These are phyloP conservation scores for Diadromus collaris DNA, from an alignment of 2,888 invertebrate genomes.

Conservation along the genomic window DNA sequence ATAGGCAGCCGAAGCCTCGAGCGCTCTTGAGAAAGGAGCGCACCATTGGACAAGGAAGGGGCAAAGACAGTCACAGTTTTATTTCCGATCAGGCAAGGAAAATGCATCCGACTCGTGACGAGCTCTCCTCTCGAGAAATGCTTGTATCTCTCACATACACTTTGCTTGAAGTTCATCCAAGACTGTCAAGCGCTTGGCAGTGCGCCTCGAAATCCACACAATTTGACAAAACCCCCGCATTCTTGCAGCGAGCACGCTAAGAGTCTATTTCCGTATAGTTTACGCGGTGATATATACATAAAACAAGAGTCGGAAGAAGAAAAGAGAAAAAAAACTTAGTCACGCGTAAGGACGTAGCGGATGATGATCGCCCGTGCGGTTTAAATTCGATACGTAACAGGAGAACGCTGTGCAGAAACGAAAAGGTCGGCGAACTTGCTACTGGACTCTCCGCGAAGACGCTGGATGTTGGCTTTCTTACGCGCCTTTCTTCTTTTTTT, in stretches of 20 bases:
- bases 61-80: not conserved
- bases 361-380: conserved; percentile 28
- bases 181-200: conserved; percentile 61
- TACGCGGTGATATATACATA: conserved; percentile 2
- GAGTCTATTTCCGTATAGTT: conserved; percentile 41
- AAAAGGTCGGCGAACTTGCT: conserved; percentile 31
- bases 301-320: conserved; percentile 37
- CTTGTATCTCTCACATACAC: not conserved
- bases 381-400: conserved; percentile 42
- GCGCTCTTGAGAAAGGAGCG: not conserved
- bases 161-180: conserved; percentile 57
- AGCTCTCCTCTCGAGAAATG: conserved; percentile 1
- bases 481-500: not conserved
- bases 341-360: conserved; percentile 13
- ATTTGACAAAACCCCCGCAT: conserved; percentile 1
- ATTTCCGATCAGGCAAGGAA: not conserved
- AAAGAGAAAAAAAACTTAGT: not conserved
- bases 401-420: conserved; percentile 21
- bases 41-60: not conserved
- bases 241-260: conserved; percentile 2
- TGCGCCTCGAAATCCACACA: conserved; percentile 13
- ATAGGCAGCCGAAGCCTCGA: not conserved
- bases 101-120: not conserved
- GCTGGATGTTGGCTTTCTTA: not conserved
- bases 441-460: conserved; percentile 14